Base-by-base conservation (phyloP, 92 coral and sea anemone species). In the Parazoanthus darwini region DNA sequence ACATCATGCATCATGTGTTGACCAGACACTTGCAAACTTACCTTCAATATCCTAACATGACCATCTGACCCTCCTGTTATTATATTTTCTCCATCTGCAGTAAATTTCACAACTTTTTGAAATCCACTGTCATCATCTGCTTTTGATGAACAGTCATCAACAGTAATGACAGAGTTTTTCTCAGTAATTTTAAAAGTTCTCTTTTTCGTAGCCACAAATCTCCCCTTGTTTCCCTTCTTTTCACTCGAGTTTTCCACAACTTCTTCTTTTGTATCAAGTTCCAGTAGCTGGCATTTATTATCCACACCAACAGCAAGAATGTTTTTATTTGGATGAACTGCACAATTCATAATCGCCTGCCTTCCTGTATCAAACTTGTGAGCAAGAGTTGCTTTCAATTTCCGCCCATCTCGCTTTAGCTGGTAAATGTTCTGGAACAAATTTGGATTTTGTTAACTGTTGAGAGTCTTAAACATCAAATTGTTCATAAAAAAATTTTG, bases 61-160 rank as follows among this genome's bases (percentile, higher is more conserved):
- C 99, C 99, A 92, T 97, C 98, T 11, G 99, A 97, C 5, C 99
- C 99, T 50, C 99, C 99, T 48, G 99, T 97, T 18, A 97, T 92
- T 86, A 97, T 88, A 84, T 91, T 89, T 58, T 95, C 89, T 23
- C 99, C 99, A 90, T 94, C 92, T 13, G 95, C 87, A 0, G 99
- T 94, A 79, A 97, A 97, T 42, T 92, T 91, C 4, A 97, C 99
- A 82, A 97, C 99, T 70, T 97, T 97, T 81, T 97, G 99, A 88
- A 94, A 97, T 6, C 98, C 99, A 59, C 93, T 43, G 68, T 97
- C 98, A 82, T 94, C 98, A 74, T 92, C 97, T 74, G 94, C 94
- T 35, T 92, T 92, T 3, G 88, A 90, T 13, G 89, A 90, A 33
- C 77, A 77, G 46, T 88, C 93, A 35, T 95, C 93, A 59, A 90